phyloP scores from a whole-genome alignment of 2,113 vertebrate genomes.

The Cebidichthys violaceus region DNA sequence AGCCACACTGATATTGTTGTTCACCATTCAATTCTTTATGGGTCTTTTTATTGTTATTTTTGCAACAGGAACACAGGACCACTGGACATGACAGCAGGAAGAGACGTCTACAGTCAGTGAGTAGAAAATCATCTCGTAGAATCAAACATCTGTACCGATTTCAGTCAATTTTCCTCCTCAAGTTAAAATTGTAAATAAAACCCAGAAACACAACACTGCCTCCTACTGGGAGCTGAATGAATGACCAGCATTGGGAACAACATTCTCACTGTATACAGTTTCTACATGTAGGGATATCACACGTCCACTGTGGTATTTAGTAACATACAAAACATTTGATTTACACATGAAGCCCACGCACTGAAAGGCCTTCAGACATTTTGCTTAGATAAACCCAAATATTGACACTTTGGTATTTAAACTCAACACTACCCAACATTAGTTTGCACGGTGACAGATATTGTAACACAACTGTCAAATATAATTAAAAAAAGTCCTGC shows the following conservation, averaged over 20 bases:
- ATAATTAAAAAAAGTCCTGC: background rate
- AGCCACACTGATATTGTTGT: background rate
- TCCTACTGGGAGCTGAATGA: constrained; percentile 31
- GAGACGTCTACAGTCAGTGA: background rate
- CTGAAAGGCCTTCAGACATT: background rate
- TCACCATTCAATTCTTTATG: background rate
- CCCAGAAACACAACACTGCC: constrained; percentile 54
- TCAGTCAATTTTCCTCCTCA: background rate
- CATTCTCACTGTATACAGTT: background rate
- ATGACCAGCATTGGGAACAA: background rate
- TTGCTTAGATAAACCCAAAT: background rate
- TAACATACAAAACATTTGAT: background rate
- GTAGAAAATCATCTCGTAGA: background rate
- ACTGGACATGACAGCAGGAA: background rate
- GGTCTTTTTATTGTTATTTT: background rate
- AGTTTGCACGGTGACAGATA: background rate
- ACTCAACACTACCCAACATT: background rate
- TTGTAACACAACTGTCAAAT: background rate
- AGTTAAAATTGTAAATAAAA: background rate
- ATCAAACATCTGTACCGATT: background rate
- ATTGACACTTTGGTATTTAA: background rate
- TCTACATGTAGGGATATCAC: background rate
- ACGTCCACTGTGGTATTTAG: background rate
- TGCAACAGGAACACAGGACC: background rate
- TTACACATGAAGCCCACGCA: background rate